Conservation (phyloP, 2,113 vertebrate species). For the Chrysochloris asiatica region DNA sequence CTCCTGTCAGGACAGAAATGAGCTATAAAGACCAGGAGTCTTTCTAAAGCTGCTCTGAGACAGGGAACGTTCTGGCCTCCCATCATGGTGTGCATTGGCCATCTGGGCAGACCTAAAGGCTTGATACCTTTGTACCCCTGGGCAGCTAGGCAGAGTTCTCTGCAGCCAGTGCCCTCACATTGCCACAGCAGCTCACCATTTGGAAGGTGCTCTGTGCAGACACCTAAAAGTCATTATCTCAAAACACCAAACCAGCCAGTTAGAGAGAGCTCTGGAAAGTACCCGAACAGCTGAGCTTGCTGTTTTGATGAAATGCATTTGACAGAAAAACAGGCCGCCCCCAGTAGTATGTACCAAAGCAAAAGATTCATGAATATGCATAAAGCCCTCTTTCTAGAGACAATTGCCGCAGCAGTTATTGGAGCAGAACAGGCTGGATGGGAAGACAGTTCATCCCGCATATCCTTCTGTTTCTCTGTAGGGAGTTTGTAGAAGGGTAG, state of each 20-base stretch:
- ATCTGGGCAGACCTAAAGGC: background rate
- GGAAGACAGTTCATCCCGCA: background rate
- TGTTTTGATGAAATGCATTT: conserved; percentile 3
- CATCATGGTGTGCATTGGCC: background rate
- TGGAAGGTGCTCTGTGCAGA: conserved; percentile 23
- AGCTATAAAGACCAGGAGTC: background rate
- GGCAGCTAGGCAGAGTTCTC: background rate
- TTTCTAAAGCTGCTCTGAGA: background rate
- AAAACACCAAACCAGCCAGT: background rate
- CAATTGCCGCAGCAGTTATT: background rate
- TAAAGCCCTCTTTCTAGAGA: conserved; percentile 32
- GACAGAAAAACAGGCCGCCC: conserved; percentile 12
- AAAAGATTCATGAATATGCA: conserved; percentile 60
- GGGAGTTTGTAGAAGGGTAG: background rate
- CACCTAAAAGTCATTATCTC: background rate
- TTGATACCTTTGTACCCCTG: background rate
- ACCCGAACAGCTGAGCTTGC: conserved; percentile 6
- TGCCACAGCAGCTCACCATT: background rate
- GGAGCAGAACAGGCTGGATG: conserved; percentile 22
- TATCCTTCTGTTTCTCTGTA: background rate
- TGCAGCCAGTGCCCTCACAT: background rate
- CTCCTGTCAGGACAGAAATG: background rate
- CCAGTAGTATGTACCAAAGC: background rate
- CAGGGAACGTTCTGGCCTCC: background rate
- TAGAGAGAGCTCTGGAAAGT: background rate